These are phyloP conservation scores for Gymnothorax javanicus DNA, from an alignment of 2,797 vertebrate genomes.

Conservation along the genomic window DNA sequence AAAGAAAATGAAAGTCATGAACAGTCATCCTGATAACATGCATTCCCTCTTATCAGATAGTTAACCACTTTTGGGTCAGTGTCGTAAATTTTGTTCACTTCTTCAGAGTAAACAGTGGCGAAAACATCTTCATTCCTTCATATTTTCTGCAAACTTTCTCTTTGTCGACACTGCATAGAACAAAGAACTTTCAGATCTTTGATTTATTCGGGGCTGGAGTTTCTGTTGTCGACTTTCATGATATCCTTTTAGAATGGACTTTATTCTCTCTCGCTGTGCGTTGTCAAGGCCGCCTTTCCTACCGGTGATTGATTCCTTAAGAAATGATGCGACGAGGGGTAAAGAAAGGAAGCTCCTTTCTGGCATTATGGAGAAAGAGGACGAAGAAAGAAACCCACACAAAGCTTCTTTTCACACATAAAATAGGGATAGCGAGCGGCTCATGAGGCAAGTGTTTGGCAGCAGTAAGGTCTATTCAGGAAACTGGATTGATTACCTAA, in stretches of 20 bases:
- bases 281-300: background rate
- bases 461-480: background rate
- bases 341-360: background rate
- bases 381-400: background rate
- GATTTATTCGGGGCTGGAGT: background rate
- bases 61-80: background rate
- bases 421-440: background rate
- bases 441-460: background rate
- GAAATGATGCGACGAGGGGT: background rate
- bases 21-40: background rate
- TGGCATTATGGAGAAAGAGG: background rate
- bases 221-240: background rate
- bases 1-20: background rate
- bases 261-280: background rate
- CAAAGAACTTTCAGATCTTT: conserved; percentile 4
- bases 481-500: background rate
- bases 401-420: background rate
- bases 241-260: background rate
- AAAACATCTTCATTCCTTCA: background rate
- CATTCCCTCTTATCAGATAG: background rate
- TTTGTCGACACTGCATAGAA: background rate
- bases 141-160: background rate
- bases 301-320: background rate
- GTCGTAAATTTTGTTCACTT: background rate
- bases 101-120: background rate